phyloP scores from a whole-genome alignment of 1,140 invertebrate species.

The Triops longicaudatus region DNA sequence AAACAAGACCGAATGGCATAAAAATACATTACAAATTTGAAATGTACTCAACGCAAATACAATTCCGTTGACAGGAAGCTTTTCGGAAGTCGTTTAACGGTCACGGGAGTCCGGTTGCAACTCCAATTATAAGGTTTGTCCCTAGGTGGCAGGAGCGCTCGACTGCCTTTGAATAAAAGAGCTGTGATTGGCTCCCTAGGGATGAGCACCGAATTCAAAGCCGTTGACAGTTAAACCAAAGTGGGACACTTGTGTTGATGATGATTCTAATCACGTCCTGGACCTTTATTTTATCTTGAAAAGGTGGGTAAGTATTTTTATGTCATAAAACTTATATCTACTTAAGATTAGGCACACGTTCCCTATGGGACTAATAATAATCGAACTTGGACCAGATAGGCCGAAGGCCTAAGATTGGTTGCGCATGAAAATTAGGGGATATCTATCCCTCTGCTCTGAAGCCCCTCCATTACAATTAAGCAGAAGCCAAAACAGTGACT shows the following conservation, averaged over 20 bases:
- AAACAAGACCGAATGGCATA: too few species aligned
- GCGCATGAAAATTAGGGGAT: background rate
- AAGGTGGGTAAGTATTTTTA: slow-evolving; percentile 15
- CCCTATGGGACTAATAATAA: background rate
- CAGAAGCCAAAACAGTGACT: background rate
- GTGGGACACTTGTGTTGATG: background rate
- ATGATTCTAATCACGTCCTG: slow-evolving; percentile 12
- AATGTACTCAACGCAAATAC: too few species aligned
- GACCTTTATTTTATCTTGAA: slow-evolving; percentile 1
- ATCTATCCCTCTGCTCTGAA: background rate
- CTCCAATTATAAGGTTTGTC: background rate
- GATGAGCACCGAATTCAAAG: slow-evolving; percentile 7
- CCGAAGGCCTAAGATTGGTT: slow-evolving; percentile 10
- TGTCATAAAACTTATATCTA: slow-evolving; percentile 8
- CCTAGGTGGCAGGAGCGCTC: background rate
- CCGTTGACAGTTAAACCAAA: background rate
- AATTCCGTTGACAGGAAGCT: too few species aligned
- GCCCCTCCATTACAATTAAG: background rate
- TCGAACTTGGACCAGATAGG: background rate
- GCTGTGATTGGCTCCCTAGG: background rate
- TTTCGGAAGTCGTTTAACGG: too few species aligned
- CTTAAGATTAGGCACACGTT: background rate
- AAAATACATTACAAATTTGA: too few species aligned
- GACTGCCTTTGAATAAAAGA: background rate
- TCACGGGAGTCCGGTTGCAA: background rate